phyloP scores from a whole-genome alignment of 2,888 invertebrate genomes.

The Fragum whitleyi region DNA sequence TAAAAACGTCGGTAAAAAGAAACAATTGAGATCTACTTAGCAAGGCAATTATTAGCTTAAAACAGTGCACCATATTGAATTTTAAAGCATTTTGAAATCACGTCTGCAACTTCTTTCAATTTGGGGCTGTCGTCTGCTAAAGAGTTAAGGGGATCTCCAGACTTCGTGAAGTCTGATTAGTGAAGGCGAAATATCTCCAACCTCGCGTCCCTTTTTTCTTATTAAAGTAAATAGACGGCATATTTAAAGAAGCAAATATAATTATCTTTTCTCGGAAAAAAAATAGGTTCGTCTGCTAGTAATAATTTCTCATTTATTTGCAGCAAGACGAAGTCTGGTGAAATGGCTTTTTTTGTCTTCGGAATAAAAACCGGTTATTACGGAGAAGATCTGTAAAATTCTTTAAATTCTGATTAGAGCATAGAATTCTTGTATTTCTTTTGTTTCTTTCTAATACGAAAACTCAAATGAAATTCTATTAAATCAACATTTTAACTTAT shows the following conservation, averaged over 20 bases:
- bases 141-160: conserved; percentile 34
- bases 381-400: neutral
- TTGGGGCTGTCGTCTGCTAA: neutral
- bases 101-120: too few relatives aligned
- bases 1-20: too few relatives aligned
- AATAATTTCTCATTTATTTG: conserved; percentile 67
- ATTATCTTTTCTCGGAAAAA: conserved; percentile 64
- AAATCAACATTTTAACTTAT: too few relatives aligned
- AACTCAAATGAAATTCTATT: too few relatives aligned
- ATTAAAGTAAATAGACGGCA: conserved; percentile 67
- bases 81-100: too few relatives aligned
- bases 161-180: conserved; percentile 58
- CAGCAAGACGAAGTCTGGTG: conserved; percentile 52
- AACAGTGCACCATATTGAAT: too few relatives aligned
- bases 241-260: conserved; percentile 66
- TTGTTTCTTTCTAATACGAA: too few relatives aligned
- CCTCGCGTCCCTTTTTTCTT: conserved; percentile 60
- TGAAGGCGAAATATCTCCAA: conserved; percentile 56
- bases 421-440: neutral
- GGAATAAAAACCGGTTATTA: conserved; percentile 4
- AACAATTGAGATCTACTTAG: too few relatives aligned
- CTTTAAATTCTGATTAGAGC: neutral
- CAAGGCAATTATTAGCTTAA: too few relatives aligned
- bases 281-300: conserved; percentile 62
- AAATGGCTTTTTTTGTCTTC: neutral